Evolutionary conservation across 2,113 vertebrate species (phyloP), one percentile per base, ranked within the genome.

Genomic region (Capreolus pygargus): DNA sequence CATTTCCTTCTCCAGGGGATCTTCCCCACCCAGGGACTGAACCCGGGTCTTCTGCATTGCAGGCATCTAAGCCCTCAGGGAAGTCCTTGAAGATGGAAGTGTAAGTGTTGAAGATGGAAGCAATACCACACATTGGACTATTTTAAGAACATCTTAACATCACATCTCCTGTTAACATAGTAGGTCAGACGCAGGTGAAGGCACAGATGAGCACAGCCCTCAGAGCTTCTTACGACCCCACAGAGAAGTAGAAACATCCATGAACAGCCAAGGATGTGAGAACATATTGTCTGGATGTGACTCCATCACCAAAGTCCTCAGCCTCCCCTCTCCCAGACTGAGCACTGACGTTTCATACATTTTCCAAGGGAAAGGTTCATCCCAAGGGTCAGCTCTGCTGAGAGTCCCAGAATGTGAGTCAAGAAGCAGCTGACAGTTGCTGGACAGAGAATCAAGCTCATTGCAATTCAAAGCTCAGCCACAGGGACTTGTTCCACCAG

Each of bases 141-240:
- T 67, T 50, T 16, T 50, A 86, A 39, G 25, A 74, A 64, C 55
- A 45, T 47, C 33, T 17, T 54, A 54, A 36, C 5, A 9, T 39
- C 17, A 1, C 2, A 28, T 33, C 33, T 45, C 12, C 12, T 60
- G 23, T 78, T 60, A 15, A 7, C 28, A n/a, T 4, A 45, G 10
- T n/a, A 1, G 14, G 33, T 17, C 2, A 36, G 17, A 13, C 3
- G 10, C 25, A 4, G 28, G 21, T 28, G 25, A 47, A n/a, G 10
- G 8, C 11, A 28, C 7, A 91, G 3, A 54, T 13, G n/a, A 87
- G 27, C 2, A 61, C 25, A 47, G 45, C 1, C 76, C 61, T 64
- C 50, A 10, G 43, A 28, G 2, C n/a, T 12, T 64, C 55, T 23
- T 39, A 14, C 2, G 7, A 17, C 7, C 60, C 14, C 33, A 19